Evolutionary conservation across 2,113 vertebrate species (phyloP).

Genomic region (Microcebus murinus): DNA sequence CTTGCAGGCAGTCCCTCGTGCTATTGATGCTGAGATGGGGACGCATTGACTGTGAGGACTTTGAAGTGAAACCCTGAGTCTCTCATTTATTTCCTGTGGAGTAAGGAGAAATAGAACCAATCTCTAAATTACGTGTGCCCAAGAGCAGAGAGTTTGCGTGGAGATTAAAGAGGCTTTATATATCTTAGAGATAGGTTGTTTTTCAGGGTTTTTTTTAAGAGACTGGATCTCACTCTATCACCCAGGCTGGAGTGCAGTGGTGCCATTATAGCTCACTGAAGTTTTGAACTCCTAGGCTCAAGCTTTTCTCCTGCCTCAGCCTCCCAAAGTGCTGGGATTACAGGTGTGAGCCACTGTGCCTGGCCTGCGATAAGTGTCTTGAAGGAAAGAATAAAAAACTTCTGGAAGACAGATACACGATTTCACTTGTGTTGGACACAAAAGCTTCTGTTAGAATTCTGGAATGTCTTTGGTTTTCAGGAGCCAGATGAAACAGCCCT

Average conservation of each 20-base stretch:
- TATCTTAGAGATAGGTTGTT: neutral
- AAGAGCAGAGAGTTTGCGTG: neutral
- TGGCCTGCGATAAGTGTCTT: neutral
- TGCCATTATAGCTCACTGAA: too few species aligned
- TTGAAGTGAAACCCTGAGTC: rapidly evolving
- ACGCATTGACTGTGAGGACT: neutral
- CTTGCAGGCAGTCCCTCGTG: neutral
- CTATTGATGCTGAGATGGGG: too few species aligned
- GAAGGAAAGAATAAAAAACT: neutral
- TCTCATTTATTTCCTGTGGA: rapidly evolving
- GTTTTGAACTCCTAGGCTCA: too few species aligned
- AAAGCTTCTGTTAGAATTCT: rapidly evolving
- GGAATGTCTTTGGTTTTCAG: constrained; percentile 81
- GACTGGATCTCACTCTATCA: too few species aligned
- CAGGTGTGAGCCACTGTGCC: too few species aligned
- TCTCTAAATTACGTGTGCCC: neutral
- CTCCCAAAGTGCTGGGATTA: too few species aligned
- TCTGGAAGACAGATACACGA: rapidly evolving
- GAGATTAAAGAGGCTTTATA: neutral
- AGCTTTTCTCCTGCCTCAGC: too few species aligned
- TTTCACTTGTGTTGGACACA: rapidly evolving
- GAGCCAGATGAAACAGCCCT: constrained; percentile 96
- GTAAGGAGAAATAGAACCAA: neutral
- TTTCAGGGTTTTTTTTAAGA: too few species aligned
- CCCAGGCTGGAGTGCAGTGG: too few species aligned